Conservation (phyloP, 2,113 vertebrate species). For the Progne subis region DNA sequence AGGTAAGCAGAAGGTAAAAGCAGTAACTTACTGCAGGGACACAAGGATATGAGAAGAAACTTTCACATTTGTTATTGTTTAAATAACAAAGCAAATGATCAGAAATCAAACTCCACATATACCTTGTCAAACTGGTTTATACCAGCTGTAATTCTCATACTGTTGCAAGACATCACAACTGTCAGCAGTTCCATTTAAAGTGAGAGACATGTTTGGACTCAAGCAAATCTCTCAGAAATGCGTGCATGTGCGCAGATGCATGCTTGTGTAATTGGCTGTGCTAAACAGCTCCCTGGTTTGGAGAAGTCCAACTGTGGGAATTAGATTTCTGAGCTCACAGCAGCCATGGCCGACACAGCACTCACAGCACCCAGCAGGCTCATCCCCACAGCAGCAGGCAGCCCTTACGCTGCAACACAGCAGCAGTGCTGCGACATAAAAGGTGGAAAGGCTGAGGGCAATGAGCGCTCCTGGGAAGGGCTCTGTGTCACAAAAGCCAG, state of each 20-base stretch:
- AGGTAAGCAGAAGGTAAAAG: neutral
- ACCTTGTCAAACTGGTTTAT: neutral
- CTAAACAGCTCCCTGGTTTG: neutral
- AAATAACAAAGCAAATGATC: neutral
- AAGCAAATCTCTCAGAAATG: neutral
- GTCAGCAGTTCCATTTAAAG: neutral
- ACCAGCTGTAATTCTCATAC: neutral
- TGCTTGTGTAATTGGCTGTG: neutral
- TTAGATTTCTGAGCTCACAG: neutral
- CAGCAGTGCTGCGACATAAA: neutral
- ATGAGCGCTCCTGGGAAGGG: neutral
- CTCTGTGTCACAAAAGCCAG: neutral
- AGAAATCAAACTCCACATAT: neutral
- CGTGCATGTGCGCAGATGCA: neutral
- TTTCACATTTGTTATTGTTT: neutral
- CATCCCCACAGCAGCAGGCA: neutral
- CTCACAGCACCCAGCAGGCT: neutral
- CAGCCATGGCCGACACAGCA: neutral
- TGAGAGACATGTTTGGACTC: neutral
- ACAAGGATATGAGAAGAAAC: neutral
- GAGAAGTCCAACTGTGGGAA: neutral
- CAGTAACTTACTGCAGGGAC: neutral
- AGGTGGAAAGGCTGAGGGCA: neutral
- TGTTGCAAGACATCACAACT: neutral
- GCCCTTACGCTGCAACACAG: neutral